Evolutionary conservation across 2,888 invertebrate genomes (phyloP).

Genomic region (Cotesia congregata): DNA sequence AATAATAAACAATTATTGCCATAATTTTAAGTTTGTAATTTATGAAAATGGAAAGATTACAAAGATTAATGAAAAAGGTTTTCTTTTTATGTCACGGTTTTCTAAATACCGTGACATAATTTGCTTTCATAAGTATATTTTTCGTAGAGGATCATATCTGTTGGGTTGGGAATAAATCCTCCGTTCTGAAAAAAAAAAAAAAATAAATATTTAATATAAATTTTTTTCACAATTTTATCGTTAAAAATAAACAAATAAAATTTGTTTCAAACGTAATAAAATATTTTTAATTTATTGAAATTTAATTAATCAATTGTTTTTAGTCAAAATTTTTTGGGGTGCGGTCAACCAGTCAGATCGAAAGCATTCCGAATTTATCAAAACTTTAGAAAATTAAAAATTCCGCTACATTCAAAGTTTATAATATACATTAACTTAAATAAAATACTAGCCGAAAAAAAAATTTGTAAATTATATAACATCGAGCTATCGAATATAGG

Average conservation of each 20-base stretch:
- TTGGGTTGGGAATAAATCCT: slow-evolving; percentile 70
- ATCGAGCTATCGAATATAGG: no score
- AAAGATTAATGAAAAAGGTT: not conserved
- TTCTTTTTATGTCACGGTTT: not conserved
- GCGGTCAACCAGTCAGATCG: no score
- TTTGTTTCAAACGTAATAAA: not conserved
- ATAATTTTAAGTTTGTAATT: not conserved
- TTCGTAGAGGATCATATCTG: slow-evolving; percentile 71
- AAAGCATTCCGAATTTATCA: no score
- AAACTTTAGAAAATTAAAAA: no score
- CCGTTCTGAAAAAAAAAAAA: slow-evolving; percentile 64
- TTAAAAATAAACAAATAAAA: not conserved
- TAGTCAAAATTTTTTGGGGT: not conserved
- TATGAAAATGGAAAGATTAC: not conserved
- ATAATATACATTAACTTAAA: no score
- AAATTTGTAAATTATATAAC: no score
- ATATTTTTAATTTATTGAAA: slow-evolving; percentile 10
- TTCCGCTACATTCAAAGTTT: no score
- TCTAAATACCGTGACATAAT: slow-evolving; percentile 47
- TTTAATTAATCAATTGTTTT: not conserved
- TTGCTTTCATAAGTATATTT: slow-evolving; percentile 66
- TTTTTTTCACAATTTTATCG: not conserved
- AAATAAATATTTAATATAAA: no score
- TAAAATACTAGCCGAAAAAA: no score
- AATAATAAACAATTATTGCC: no score